Evolutionary conservation across 2,888 invertebrate genomes (phyloP).

Genomic region (Nematopogon swammerdamellus): DNA sequence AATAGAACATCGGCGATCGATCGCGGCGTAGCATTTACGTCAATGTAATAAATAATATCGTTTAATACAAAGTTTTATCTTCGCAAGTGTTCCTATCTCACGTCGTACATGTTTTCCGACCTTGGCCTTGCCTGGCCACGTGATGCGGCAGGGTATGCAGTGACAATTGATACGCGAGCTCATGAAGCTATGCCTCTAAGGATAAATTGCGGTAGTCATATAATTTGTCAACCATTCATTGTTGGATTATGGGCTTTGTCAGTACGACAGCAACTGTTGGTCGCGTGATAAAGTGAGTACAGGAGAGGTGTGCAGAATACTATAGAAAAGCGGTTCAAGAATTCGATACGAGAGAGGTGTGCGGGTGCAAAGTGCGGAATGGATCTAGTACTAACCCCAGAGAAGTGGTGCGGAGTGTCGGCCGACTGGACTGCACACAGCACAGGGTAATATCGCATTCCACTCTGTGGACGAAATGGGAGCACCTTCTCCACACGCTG

Average conservation of each 20-base stretch:
- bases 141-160: neutral
- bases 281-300: too few relatives aligned
- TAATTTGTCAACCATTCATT: too few relatives aligned
- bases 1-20: neutral
- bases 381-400: neutral
- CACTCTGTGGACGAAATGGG: neutral
- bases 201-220: too few relatives aligned
- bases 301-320: too few relatives aligned
- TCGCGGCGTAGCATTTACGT: neutral
- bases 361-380: neutral
- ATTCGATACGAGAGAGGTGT: too few relatives aligned
- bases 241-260: too few relatives aligned
- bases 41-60: neutral
- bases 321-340: too few relatives aligned
- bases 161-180: neutral
- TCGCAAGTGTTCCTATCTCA: neutral
- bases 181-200: neutral
- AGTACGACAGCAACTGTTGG: too few relatives aligned
- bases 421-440: neutral
- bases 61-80: neutral
- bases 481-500: neutral
- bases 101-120: neutral
- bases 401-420: neutral
- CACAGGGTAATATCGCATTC: neutral
- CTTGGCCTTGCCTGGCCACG: neutral